Conservation (phyloP, 92 coral and sea anemone genomes). For the Epizoanthus rinbou region DNA sequence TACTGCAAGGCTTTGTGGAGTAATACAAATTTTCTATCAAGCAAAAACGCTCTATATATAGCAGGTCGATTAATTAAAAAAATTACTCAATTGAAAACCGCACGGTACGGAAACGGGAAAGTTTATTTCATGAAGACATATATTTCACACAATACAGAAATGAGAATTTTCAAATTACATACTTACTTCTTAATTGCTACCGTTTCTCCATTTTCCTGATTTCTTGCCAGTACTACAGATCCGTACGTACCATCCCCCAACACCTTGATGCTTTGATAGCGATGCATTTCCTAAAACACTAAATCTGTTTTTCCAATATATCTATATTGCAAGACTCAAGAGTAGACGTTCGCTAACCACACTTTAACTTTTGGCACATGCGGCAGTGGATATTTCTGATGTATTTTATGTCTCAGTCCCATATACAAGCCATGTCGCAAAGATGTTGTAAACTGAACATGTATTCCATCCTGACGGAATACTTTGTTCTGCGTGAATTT, state of each 20-base stretch:
- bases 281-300: slow-evolving; percentile 73
- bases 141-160: background rate
- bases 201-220: slow-evolving; percentile 93
- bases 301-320: background rate
- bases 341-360: background rate
- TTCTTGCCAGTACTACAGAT: slow-evolving; percentile 88
- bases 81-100: background rate
- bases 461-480: background rate
- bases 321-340: background rate
- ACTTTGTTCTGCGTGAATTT: background rate
- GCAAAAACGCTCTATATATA: too few relatives aligned
- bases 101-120: background rate
- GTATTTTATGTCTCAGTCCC: background rate
- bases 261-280: slow-evolving; percentile 79
- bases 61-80: background rate
- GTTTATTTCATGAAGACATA: background rate
- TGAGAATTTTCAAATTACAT: background rate
- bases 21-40: too few relatives aligned
- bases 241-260: slow-evolving; percentile 98
- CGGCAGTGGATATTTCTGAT: background rate
- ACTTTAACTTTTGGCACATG: background rate
- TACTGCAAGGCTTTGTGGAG: background rate
- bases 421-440: background rate
- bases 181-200: slow-evolving; percentile 96
- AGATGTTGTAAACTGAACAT: background rate